These are phyloP conservation scores for Agrotis ipsilon DNA, from an alignment of 2,888 invertebrate genomes.

Conservation along the genomic window DNA sequence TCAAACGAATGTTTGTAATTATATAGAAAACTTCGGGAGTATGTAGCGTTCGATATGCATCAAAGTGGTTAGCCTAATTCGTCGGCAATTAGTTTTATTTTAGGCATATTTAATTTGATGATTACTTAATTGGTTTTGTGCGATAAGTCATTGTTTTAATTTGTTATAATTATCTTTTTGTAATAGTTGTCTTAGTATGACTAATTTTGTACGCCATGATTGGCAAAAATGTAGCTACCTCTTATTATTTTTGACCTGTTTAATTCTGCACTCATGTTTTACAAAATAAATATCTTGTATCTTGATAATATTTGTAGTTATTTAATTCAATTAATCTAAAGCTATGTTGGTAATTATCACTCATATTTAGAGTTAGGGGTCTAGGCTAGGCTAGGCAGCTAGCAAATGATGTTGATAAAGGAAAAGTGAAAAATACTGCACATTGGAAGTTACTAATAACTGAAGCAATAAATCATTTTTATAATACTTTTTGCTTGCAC, in stretches of 20 bases:
- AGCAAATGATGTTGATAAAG: neutral
- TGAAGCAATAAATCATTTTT: conserved; percentile 30
- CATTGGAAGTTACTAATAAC: conserved; percentile 15
- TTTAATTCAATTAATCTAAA: conserved; percentile 8
- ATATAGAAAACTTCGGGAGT: conserved; percentile 51
- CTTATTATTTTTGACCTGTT: too few relatives aligned
- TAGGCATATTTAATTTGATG: conserved; percentile 23
- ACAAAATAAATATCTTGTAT: too few relatives aligned
- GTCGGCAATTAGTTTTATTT: conserved; percentile 33
- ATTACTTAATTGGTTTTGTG: conserved; percentile 42
- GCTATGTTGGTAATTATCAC: neutral
- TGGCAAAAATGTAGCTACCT: too few relatives aligned
- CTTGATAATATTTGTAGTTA: conserved; percentile 16
- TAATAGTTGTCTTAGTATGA: too few relatives aligned
- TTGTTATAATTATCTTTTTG: too few relatives aligned
- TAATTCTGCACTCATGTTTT: too few relatives aligned
- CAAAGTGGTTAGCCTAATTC: conserved; percentile 38
- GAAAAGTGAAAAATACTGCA: neutral
- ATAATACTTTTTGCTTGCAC: conserved; percentile 33
- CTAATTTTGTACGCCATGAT: too few relatives aligned
- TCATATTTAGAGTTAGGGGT: neutral
- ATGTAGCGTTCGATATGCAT: conserved; percentile 35
- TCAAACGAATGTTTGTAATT: conserved; percentile 59
- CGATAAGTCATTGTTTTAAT: too few relatives aligned
- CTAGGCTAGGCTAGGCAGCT: neutral